A percentile compares a stretch with the other conserved stretches of the same genome.
Evolutionary conservation across 2,113 vertebrate genomes (phyloP).

Genomic region (Pontoporia blainvillei): DNA sequence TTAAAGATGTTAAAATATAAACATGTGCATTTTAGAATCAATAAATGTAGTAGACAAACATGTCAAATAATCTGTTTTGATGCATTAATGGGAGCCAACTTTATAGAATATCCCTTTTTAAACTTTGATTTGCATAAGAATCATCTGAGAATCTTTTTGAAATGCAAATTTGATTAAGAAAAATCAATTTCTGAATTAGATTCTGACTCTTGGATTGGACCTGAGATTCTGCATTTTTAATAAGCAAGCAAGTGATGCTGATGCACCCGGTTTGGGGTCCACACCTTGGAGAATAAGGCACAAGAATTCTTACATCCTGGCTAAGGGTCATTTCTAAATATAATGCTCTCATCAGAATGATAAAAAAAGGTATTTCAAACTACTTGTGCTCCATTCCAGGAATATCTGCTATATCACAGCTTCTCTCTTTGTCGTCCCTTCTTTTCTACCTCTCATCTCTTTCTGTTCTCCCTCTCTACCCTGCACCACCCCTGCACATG

Average conservation of each 20-base stretch:
- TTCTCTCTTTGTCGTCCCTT: not conserved
- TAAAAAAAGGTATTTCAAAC: not conserved
- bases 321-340: not conserved
- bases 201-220: not conserved
- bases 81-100: not conserved
- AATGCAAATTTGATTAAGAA: not conserved
- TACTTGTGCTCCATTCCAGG: not conserved
- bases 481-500: not conserved
- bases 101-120: not conserved
- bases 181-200: not conserved
- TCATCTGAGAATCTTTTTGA: not conserved
- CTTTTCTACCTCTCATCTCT: not conserved
- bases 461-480: not conserved
- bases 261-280: not conserved
- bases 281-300: not conserved
- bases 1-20: not conserved
- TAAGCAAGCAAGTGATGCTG: not conserved
- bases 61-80: not conserved
- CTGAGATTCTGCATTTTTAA: not conserved
- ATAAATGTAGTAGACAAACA: not conserved
- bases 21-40: not conserved
- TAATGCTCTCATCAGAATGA: not conserved
- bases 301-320: not conserved
- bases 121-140: not conserved
- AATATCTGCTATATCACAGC: not conserved